A percentile compares a stretch with the other conserved stretches of the same genome.
phyloP scores from a whole-genome alignment of 2,113 vertebrate species.

The Lates calcarifer region DNA sequence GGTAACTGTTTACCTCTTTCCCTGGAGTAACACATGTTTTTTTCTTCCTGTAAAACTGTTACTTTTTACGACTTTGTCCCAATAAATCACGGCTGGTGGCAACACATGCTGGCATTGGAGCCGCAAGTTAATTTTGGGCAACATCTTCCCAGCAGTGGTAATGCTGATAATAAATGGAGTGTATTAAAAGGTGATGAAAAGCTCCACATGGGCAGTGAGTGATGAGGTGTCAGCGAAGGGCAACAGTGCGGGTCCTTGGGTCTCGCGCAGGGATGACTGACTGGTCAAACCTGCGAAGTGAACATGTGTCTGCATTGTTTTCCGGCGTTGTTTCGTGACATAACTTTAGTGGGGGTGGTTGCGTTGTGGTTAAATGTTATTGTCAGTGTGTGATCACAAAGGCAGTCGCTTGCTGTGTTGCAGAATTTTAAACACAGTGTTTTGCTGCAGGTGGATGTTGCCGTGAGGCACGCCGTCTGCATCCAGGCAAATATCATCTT shows the following conservation, averaged over 20 bases:
- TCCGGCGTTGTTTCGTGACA: not conserved
- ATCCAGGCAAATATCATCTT: conserved; percentile 34
- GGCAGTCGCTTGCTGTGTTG: not conserved
- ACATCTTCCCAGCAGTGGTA: conserved; percentile 40
- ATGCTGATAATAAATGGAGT: conserved; percentile 57
- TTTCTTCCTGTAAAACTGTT: conserved; percentile 32
- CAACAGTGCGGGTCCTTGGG: conserved; percentile 8
- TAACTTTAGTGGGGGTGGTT: not conserved
- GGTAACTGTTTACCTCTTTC: not conserved
- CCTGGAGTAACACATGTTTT: conserved; percentile 3
- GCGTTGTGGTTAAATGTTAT: not conserved
- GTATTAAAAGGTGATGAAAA: conserved; percentile 71
- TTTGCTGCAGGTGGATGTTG: conserved; percentile 17
- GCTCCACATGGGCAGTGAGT: conserved; percentile 34
- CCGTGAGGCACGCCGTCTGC: conserved; percentile 17
- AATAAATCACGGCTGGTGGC: conserved; percentile 40
- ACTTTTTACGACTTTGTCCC: conserved; percentile 42
- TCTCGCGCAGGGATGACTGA: conserved; percentile 32
- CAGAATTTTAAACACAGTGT: conserved; percentile 32
- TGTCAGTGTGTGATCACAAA: not conserved
- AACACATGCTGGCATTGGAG: conserved; percentile 29
- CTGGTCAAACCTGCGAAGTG: conserved; percentile 4
- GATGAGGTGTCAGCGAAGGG: conserved; percentile 43
- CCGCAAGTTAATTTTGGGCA: conserved; percentile 48
- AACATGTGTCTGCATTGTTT: conserved; percentile 6